phyloP scores from a whole-genome alignment of 2,888 invertebrate species.

The Coecobrya sp. region DNA sequence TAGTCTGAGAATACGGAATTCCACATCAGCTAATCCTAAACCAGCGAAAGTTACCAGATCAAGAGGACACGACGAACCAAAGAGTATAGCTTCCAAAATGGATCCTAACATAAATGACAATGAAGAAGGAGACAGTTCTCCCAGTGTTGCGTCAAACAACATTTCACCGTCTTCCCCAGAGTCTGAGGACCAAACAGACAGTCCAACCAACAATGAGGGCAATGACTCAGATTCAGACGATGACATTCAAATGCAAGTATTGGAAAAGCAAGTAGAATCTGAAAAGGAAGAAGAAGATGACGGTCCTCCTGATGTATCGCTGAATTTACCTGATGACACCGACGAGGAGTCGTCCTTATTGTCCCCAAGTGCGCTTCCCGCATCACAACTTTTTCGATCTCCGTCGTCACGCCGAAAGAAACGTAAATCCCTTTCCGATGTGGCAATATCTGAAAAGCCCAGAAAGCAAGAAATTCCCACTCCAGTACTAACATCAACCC shows the following conservation, averaged over 20 bases:
- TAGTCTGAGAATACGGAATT: neutral
- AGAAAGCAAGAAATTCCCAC: neutral
- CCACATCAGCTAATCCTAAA: neutral
- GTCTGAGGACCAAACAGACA: neutral
- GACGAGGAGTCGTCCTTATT: slow-evolving; percentile 69
- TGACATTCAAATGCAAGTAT: slow-evolving; percentile 70
- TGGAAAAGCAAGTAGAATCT: slow-evolving; percentile 65
- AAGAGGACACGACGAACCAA: neutral
- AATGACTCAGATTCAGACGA: slow-evolving; percentile 20
- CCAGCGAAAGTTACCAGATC: neutral
- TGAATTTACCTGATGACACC: slow-evolving; percentile 37
- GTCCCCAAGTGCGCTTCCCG: slow-evolving; percentile 69
- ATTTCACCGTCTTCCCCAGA: slow-evolving; percentile 15
- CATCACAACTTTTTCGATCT: slow-evolving; percentile 58
- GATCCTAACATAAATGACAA: neutral
- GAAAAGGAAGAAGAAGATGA: slow-evolving; percentile 49
- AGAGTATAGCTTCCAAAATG: neutral
- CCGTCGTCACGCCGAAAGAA: neutral
- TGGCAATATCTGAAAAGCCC: neutral
- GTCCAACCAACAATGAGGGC: neutral
- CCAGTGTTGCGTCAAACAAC: neutral
- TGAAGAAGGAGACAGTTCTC: neutral
- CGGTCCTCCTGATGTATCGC: neutral
- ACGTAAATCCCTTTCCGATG: slow-evolving; percentile 6
- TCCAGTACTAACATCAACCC: neutral